These are phyloP conservation scores for Pomatorhinus ruficollis DNA, from an alignment of 2,113 vertebrate species.

Conservation along the genomic window DNA sequence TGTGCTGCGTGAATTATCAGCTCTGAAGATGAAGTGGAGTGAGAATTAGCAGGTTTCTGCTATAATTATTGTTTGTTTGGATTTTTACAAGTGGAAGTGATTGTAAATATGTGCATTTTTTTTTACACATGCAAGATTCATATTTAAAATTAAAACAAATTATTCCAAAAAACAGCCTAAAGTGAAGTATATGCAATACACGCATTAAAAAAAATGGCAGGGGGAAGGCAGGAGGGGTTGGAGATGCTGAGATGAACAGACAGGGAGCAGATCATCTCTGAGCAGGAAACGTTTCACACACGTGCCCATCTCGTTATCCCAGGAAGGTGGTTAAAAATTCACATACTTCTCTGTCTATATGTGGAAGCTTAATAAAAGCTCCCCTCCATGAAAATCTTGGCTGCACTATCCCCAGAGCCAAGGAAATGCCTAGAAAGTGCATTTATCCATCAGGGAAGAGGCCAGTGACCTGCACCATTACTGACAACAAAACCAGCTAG, in stretches of 20 bases:
- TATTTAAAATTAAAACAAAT: neutral
- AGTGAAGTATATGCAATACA: neutral
- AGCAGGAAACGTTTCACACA: neutral
- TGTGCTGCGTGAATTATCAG: neutral
- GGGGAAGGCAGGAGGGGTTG: neutral
- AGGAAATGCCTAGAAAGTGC: neutral
- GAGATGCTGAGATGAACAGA: neutral
- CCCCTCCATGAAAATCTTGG: neutral
- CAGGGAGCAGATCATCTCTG: neutral
- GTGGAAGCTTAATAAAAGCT: neutral
- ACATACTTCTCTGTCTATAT: accelerated
- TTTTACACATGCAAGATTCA: neutral
- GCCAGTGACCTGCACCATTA: neutral
- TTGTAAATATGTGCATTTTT: conserved; percentile 2
- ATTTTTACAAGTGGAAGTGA: neutral
- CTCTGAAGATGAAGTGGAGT: neutral
- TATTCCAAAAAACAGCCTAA: conserved; percentile 13
- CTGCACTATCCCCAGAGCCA: accelerated
- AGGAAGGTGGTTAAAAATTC: neutral
- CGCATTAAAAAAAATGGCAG: neutral
- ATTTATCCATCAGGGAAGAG: neutral
- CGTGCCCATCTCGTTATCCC: accelerated
- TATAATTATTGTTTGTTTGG: conserved; percentile 13
- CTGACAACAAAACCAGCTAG: neutral
- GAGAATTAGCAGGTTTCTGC: conserved; percentile 43